Evolutionary conservation across 2,888 invertebrate species (phyloP).

Genomic region (Romanomermis culicivorax): DNA sequence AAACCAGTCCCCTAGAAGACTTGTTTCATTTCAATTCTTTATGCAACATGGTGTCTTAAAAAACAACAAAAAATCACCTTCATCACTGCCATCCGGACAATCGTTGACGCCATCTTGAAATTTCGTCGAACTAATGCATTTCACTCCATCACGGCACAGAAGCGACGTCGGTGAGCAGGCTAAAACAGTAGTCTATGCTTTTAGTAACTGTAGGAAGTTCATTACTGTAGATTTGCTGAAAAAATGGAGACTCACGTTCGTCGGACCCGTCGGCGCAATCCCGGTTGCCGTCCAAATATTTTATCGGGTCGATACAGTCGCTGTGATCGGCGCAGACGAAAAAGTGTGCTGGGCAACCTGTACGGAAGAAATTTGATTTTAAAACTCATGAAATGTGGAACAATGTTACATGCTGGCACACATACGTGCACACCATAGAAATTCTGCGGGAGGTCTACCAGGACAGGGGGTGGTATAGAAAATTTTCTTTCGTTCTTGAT

Average conservation of each 20-base stretch:
- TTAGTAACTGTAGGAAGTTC: too few species aligned
- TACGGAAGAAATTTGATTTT: background rate
- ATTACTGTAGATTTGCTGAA: too few species aligned
- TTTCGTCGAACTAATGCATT: slow-evolving; percentile 18
- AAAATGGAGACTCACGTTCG: slow-evolving; percentile 10
- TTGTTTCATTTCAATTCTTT: too few species aligned
- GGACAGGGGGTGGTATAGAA: too few species aligned
- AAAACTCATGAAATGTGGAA: too few species aligned
- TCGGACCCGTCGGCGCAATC: slow-evolving; percentile 14
- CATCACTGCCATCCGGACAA: slow-evolving; percentile 29
- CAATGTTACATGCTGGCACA: too few species aligned
- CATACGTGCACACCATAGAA: too few species aligned
- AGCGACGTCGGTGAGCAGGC: slow-evolving; percentile 21
- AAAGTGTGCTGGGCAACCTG: slow-evolving; percentile 20
- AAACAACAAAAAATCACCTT: slow-evolving; percentile 28
- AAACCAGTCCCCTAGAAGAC: too few species aligned
- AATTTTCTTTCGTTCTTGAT: too few species aligned
- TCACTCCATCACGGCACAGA: slow-evolving; percentile 18
- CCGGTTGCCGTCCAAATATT: slow-evolving; percentile 17
- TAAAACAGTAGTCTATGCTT: slow-evolving; percentile 10
- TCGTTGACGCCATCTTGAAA: slow-evolving; percentile 24
- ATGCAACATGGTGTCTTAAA: too few species aligned
- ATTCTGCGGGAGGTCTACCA: too few species aligned
- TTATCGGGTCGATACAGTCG: slow-evolving; percentile 18
- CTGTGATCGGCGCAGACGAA: slow-evolving; percentile 21